Percentiles rank a stretch among this genome's conserved stretches.
Conservation (phyloP, 2,888 invertebrate genomes). For the Protophormia terraenovae region DNA sequence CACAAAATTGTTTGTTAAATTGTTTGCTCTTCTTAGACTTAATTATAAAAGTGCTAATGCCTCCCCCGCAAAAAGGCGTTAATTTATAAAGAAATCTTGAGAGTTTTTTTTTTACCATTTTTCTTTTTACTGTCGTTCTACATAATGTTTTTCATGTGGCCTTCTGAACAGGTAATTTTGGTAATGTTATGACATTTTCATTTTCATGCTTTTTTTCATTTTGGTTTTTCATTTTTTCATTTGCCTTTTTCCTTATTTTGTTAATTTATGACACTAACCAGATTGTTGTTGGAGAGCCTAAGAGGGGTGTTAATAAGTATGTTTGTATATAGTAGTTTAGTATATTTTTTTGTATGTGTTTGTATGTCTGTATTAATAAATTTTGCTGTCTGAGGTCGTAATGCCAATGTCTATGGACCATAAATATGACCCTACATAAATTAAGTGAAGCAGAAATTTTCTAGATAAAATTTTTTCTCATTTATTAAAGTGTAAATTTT, state of each 20-base stretch:
- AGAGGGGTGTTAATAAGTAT: neutral
- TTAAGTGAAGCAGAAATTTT: slow-evolving; percentile 58
- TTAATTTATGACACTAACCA: slow-evolving; percentile 75
- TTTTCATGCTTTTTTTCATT: slow-evolving; percentile 3
- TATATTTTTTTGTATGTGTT: neutral
- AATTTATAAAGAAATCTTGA: slow-evolving; percentile 71
- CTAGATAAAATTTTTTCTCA: slow-evolving; percentile 52
- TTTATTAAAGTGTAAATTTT: slow-evolving; percentile 62
- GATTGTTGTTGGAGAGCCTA: slow-evolving; percentile 30
- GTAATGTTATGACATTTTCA: slow-evolving; percentile 75
- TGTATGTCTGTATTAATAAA: slow-evolving; percentile 2
- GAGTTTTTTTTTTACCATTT: slow-evolving; percentile 45
- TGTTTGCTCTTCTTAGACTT: neutral
- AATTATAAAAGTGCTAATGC: neutral
- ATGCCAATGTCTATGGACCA: slow-evolving; percentile 35
- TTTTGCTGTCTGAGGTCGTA: slow-evolving; percentile 36
- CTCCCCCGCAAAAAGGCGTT: slow-evolving; percentile 70
- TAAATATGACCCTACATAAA: slow-evolving; percentile 52
- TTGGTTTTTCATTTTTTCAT: neutral
- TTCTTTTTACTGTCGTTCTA: neutral
- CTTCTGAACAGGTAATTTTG: slow-evolving; percentile 76
- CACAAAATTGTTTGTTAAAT: neutral
- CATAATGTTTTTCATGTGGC: neutral
- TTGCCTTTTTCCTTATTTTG: slow-evolving; percentile 63
- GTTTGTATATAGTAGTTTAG: neutral